A percentile compares a stretch with the other conserved stretches of the same genome.
Evolutionary conservation across 1,140 invertebrate species (phyloP).

Genomic region (Zaprionus kolodkinae): DNA sequence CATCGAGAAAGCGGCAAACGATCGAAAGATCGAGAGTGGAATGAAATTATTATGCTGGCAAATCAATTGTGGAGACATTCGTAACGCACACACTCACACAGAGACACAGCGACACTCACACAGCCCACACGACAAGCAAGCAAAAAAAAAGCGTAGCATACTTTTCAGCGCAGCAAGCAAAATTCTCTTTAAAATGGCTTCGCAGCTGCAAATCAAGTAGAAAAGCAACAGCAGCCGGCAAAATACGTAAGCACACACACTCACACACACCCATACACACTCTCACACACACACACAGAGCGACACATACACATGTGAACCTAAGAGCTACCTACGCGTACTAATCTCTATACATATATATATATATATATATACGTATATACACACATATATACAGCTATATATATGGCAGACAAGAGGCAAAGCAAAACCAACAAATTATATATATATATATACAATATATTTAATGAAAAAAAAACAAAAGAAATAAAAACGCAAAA

Average conservation of each 20-base stretch:
- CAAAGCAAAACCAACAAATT: conserved; percentile 44
- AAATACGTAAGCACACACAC: conserved; percentile 51
- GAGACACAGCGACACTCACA: conserved; percentile 15
- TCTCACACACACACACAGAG: conserved; percentile 28
- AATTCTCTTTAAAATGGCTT: conserved; percentile 14
- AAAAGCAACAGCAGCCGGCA: conserved; percentile 20
- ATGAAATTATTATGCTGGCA: conserved; percentile 69
- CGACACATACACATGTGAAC: conserved; percentile 63
- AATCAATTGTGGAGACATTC: conserved; percentile 67
- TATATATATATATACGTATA: conserved; percentile 42
- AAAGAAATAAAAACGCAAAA: conserved; percentile 27
- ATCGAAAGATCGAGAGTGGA: conserved; percentile 6
- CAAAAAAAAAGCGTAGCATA: conserved; percentile 47
- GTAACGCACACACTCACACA: conserved; percentile 35
- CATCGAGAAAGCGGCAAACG: conserved; percentile 2
- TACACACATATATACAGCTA: conserved; percentile 44
- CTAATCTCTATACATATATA: conserved; percentile 70
- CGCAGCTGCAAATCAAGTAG: conserved; percentile 21
- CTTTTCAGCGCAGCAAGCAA: conserved; percentile 45
- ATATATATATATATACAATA: conserved; percentile 58
- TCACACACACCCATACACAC: conserved; percentile 24
- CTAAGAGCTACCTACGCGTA: conserved; percentile 81
- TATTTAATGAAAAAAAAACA: conserved; percentile 56
- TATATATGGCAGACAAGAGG: conserved; percentile 46
- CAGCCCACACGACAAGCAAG: neutral